Percentiles rank a stretch among this genome's conserved stretches.
phyloP scores from a whole-genome alignment of 2,113 vertebrate species.

The Rissa tridactyla region DNA sequence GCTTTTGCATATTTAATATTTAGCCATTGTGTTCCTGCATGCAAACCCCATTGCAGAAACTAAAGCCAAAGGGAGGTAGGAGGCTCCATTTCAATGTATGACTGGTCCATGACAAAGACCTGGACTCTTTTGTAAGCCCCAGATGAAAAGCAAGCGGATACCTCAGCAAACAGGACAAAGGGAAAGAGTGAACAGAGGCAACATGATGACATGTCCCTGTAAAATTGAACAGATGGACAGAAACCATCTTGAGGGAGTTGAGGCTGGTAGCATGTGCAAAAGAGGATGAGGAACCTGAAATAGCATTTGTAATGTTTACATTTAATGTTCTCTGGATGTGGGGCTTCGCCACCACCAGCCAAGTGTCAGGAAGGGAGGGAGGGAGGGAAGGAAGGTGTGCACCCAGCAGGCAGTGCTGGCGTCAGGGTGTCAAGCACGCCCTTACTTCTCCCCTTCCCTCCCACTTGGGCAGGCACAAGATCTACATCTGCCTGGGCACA shows the following conservation, averaged over 20 bases:
- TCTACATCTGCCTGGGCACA: accelerated
- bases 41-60: background rate
- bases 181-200: background rate
- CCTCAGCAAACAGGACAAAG: background rate
- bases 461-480: no score
- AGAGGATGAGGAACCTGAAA: background rate
- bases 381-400: no score
- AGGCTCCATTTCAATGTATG: background rate
- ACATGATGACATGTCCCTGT: accelerated
- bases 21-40: background rate
- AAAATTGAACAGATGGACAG: background rate
- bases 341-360: background rate
- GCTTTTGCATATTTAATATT: background rate
- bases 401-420: background rate
- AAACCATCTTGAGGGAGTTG: background rate
- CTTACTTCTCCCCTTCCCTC: background rate
- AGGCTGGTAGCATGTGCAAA: background rate
- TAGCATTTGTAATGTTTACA: accelerated
- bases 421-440: accelerated
- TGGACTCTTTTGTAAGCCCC: background rate
- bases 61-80: background rate
- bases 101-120: background rate
- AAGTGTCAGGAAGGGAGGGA: no score
- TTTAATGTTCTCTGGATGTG: background rate
- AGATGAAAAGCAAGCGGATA: background rate